Evolutionary conservation across 2,888 invertebrate species (phyloP), one percentile per base, ranked within the genome.

Genomic region (Lissocephala sabroskyi): DNA sequence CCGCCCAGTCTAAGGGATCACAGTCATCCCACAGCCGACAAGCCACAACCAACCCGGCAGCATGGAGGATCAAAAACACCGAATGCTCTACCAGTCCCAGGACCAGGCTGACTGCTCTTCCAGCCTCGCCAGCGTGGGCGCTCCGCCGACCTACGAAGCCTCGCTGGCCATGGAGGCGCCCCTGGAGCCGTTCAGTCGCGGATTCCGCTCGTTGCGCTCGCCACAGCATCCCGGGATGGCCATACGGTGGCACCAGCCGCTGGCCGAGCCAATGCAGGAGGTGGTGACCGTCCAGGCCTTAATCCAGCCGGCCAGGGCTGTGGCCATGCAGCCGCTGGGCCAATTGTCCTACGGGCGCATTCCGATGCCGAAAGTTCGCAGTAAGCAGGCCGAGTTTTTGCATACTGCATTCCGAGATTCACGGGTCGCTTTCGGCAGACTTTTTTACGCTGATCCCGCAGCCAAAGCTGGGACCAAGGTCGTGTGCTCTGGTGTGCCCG

Each of bases 401-500:
- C 5, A 10, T 32, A 5, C 13, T 32, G 6, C 11, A 30, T 3
- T 11, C 5, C 13, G 29, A n/a, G 11, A 3, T 5, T 10, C 13
- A 2, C 13, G 6, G 11, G 2, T 1, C 13, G 3, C 13, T 32
- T n/a, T n/a, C n/a, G n/a, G n/a, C n/a, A 64, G 68, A 37, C 11
- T 49, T 64, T 35, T 37, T 63, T 29, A 37, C 48, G 1, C 1
- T 66, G 33, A 10, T 36, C 3, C 45, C 45, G 0, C 65, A 51
- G 47, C 62, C 65, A 2, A 49, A 40, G 2, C 33, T 47, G 44
- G 33, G 33, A 6, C 1, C 14, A 2, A 14, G 10, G n/a, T 13
- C 41, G 2, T 7, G 32, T 14, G 6, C 33, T n/a, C 44, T 68
- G 23, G 58, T 61, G 9, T 63, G 63, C 17, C 70, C 70, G 6